These are phyloP conservation scores for Oreochromis niloticus DNA, from an alignment of 2,113 vertebrate genomes.

Conservation along the genomic window DNA sequence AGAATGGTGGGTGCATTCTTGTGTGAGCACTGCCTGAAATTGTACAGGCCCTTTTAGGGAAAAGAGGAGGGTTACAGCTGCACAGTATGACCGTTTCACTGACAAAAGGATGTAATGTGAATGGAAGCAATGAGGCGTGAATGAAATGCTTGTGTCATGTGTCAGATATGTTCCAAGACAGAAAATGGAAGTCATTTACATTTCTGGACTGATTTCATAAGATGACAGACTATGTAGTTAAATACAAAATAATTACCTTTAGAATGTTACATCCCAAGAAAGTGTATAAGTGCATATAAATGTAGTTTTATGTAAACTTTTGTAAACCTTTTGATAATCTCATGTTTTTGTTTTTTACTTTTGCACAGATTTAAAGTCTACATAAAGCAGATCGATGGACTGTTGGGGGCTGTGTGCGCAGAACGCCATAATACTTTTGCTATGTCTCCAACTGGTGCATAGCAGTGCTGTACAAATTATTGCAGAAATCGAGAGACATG, in stretches of 20 bases:
- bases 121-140: conserved; percentile 36
- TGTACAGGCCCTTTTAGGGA: conserved; percentile 20
- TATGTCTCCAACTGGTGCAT: background rate
- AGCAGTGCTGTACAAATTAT: conserved; percentile 12
- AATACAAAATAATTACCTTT: background rate
- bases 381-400: background rate
- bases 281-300: background rate
- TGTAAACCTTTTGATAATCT: background rate
- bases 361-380: background rate
- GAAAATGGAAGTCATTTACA: conserved; percentile 45
- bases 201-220: background rate
- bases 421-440: background rate
- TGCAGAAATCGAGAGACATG: conserved; percentile 9
- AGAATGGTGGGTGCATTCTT: conserved; percentile 36
- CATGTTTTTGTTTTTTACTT: background rate
- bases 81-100: conserved; percentile 42
- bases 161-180: conserved; percentile 45
- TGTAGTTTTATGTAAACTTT: background rate
- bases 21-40: conserved; percentile 35
- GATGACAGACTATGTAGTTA: background rate
- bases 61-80: conserved; percentile 11
- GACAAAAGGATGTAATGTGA: conserved; percentile 52
- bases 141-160: conserved; percentile 49
- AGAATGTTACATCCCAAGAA: background rate
- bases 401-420: background rate